Evolutionary conservation across 2,113 vertebrate genomes (phyloP).

Genomic region (Cephalopterus ornatus): DNA sequence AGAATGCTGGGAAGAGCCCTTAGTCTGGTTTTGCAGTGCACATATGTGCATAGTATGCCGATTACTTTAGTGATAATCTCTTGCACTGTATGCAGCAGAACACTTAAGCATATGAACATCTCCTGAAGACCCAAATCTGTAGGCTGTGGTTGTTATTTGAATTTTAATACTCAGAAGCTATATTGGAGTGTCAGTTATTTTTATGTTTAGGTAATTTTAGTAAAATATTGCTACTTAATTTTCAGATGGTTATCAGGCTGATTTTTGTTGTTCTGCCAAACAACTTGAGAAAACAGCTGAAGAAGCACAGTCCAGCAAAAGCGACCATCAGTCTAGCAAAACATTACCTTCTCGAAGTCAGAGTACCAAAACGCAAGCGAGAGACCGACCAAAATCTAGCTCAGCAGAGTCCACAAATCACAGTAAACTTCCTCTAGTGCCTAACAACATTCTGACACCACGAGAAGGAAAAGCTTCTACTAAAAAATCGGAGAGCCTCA

Average conservation of each 20-base stretch:
- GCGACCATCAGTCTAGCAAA: slow-evolving; percentile 62
- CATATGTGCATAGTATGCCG: rapidly evolving
- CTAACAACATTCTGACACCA: slow-evolving; percentile 76
- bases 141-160: not conserved
- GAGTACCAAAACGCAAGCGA: slow-evolving; percentile 62
- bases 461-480: slow-evolving; percentile 67
- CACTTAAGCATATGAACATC: not conserved
- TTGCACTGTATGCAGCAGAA: not conserved
- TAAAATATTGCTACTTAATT: slow-evolving; percentile 37
- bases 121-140: not conserved
- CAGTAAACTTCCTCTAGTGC: slow-evolving; percentile 76
- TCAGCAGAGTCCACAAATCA: slow-evolving; percentile 68
- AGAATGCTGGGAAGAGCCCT: not conserved
- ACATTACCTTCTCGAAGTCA: slow-evolving; percentile 53
- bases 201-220: not conserved
- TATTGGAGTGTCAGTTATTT: not conserved
- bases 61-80: not conserved
- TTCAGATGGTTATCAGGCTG: slow-evolving; percentile 90
- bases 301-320: slow-evolving; percentile 66
- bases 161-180: not conserved
- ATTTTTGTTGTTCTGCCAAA: slow-evolving; percentile 92
- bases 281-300: slow-evolving; percentile 65
- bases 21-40: not conserved
- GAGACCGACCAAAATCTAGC: slow-evolving; percentile 70
- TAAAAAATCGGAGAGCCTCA: slow-evolving; percentile 68